Evolutionary conservation across 2,113 vertebrate genomes (phyloP), one percentile per base, ranked within the genome.

Genomic region (Festucalex cinctus): DNA sequence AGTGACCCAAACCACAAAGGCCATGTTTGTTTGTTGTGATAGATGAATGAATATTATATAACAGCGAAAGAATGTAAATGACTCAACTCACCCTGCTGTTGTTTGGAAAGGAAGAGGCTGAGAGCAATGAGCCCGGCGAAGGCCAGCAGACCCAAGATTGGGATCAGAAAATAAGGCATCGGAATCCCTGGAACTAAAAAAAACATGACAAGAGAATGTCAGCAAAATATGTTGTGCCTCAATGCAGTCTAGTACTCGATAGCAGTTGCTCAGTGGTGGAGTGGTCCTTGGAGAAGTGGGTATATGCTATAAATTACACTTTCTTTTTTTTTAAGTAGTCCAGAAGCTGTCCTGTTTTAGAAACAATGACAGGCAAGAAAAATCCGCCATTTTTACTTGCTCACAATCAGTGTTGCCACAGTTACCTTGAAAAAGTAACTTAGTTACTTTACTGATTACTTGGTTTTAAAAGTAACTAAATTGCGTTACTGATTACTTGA

Each of bases 71-170:
- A 64, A 20, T 8, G 44, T 24, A 51, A 51, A 8, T 22, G 9
- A 36, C 46, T 65, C 60, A n/a, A 64, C 83, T 79, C 65, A 89
- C 88, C 79, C 0, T 10, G 3, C 0, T 10, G 3, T 1, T 22
- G 77, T 71, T 75, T 87, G 28, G 71, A 66, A 14, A 86, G 26
- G 8, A 83, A 0, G 0, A 89, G 2, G 69, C 73, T 86, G 61
- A 83, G 49, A 4, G 61, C 6, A 14, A 68, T 39, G 4, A 87
- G 41, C 13, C 63, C 73, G 1, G 9, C 3, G 20, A 88, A 83
- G 0, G 20, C 13, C 44, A 81, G 1, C 0, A 83, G 0, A 7
- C 62, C 70, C 66, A 85, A 46, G 48, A 79, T 0, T n/a, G 83
- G 81, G 20, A 87, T 74, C 69, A 88, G 64, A 48, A 84, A 8